Base-by-base conservation (phyloP, 2,888 invertebrate genomes). In the Dilophus febrilis region DNA sequence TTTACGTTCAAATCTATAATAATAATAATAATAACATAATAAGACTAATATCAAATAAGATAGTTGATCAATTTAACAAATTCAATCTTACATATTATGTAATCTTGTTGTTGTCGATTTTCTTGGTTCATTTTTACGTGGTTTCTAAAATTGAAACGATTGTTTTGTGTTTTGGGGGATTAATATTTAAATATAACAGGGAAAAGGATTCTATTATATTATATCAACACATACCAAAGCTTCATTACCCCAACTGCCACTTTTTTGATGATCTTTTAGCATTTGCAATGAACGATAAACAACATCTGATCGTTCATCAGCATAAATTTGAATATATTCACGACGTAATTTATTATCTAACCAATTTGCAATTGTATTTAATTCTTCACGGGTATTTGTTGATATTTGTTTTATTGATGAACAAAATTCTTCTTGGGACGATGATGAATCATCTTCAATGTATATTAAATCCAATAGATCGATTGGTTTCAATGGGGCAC, bases 391-490 rank as follows among this genome's bases (percentile, higher is more conserved):
- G 2, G 76, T 72, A 48, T 70, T 71, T 50, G 77, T 77, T 1
- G 83, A 76, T 37, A 85, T 65, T 51, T 78, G 77, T 40, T 74
- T 72, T 17, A 78, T 67, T 2, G 74, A 67, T 3, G 71, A 69
- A 18, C 68, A 66, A 51, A 74, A 74, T 50, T 75, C 74, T n/a
- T n/a, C n/a, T n/a, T n/a, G n/a, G n/a, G n/a, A n/a, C 43, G 55
- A 56, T 19, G 57, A 58, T 14, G 55, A 66, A 68, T 87, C 88
- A 59, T 90, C 88, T 58, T 90, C 90, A 40, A 79, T 72, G 46
- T 82, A 79, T 29, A 91, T 80, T 51, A 88, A 69, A 56, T 92
- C 91, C 53, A 94, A 66, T 10, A 95, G 69, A n/a, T 82, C 74
- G 2, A 90, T 82, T 0, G 94, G 84, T 16, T 86, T 74, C 40